These are phyloP conservation scores for Thamnophis elegans DNA, from an alignment of 2,797 vertebrate species.

Conservation along the genomic window DNA sequence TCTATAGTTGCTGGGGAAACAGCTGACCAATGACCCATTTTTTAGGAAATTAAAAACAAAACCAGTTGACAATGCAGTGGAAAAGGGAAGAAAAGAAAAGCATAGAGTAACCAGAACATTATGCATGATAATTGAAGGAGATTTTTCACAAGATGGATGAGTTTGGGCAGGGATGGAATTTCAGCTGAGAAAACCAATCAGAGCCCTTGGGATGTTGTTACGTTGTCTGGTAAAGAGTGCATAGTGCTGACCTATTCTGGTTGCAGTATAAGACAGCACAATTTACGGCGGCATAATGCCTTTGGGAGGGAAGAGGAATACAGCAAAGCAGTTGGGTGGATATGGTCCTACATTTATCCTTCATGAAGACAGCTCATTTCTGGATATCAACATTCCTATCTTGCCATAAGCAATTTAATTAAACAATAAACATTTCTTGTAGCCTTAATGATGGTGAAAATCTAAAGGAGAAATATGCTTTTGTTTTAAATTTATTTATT, in stretches of 20 bases:
- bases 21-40: neutral
- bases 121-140: neutral
- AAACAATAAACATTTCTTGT: neutral
- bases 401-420: neutral
- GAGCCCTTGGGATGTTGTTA: neutral
- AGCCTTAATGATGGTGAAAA: neutral
- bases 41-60: neutral
- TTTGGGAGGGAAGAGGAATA: neutral
- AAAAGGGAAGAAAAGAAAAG: neutral
- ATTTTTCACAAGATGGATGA: neutral
- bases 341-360: neutral
- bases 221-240: neutral
- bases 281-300: neutral
- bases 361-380: neutral
- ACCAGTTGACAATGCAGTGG: neutral
- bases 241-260: neutral
- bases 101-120: neutral
- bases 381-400: neutral
- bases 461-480: neutral
- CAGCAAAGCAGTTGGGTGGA: neutral
- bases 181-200: neutral
- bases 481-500: neutral
- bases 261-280: neutral
- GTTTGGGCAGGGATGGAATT: neutral
- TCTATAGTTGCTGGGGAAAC: neutral